Conservation (phyloP, 2,113 vertebrate genomes). For the Ophiodon elongatus region DNA sequence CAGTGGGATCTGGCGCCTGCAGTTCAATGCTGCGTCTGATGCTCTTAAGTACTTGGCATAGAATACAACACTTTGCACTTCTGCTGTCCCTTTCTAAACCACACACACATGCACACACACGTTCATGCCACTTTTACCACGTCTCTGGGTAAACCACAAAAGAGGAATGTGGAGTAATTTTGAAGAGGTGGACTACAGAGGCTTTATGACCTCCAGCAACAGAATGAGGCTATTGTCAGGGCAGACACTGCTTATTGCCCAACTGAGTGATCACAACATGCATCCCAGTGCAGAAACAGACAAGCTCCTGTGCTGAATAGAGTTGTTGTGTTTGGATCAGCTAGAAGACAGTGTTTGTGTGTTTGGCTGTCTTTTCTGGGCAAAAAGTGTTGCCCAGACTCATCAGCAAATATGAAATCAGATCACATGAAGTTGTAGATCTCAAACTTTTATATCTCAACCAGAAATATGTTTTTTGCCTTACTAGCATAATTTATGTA, state of each 20-base stretch:
- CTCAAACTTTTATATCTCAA: not conserved
- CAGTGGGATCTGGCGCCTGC: conserved; percentile 41
- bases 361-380: conserved; percentile 8
- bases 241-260: conserved; percentile 41
- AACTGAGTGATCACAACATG: conserved; percentile 24
- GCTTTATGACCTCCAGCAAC: conserved; percentile 39
- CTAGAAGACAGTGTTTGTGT: not conserved
- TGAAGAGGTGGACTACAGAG: conserved; percentile 60
- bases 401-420: conserved; percentile 7
- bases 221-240: conserved; percentile 75
- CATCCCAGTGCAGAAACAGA: conserved; percentile 31
- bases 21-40: conserved; percentile 15
- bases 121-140: conserved; percentile 37
- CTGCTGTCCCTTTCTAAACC: not conserved
- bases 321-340: conserved; percentile 17
- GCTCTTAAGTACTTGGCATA: conserved; percentile 17
- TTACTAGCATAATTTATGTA: not conserved
- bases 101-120: not conserved
- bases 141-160: conserved; percentile 40
- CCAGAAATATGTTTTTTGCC: not conserved
- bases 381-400: not conserved
- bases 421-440: conserved; percentile 10
- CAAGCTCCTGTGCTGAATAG: conserved; percentile 28
- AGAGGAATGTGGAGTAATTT: conserved; percentile 62
- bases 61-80: conserved; percentile 6